Percentiles rank a stretch among this genome's conserved stretches.
Evolutionary conservation across 2,797 vertebrate species (phyloP).

Genomic region (Toxotes lorentzi): DNA sequence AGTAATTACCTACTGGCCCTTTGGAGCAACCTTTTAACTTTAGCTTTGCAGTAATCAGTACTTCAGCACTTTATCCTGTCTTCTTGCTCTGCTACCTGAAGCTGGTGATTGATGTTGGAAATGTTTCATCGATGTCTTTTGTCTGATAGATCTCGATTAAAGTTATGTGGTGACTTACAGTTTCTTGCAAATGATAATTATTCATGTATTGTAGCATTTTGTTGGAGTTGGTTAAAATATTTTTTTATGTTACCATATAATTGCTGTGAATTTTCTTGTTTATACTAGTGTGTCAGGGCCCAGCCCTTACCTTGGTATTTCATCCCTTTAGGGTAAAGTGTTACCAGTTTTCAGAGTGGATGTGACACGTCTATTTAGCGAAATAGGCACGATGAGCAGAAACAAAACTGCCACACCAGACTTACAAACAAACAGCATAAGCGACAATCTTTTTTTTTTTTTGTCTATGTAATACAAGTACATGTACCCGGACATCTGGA

Average conservation of each 20-base stretch:
- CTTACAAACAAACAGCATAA: too few relatives aligned
- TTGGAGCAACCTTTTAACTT: conserved; percentile 54
- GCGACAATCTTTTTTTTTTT: too few relatives aligned
- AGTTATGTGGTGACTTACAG: neutral
- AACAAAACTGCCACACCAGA: too few relatives aligned
- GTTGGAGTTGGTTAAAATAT: neutral
- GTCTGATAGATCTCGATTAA: conserved; percentile 1
- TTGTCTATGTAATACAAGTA: too few relatives aligned
- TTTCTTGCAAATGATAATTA: conserved; percentile 10
- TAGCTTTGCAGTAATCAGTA: conserved; percentile 24
- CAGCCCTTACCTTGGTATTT: conserved; percentile 20
- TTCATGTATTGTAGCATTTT: neutral
- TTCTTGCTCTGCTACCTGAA: conserved; percentile 10
- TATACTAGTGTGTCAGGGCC: neutral
- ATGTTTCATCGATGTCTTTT: conserved; percentile 7
- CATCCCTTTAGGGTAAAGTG: conserved; percentile 32
- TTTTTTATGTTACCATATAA: conserved; percentile 2
- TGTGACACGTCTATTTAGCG: too few relatives aligned
- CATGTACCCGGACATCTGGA: too few relatives aligned
- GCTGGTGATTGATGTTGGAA: conserved; percentile 16
- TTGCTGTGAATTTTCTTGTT: conserved; percentile 11
- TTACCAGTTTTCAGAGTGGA: neutral
- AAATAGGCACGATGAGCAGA: too few relatives aligned
- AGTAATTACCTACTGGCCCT: conserved; percentile 43
- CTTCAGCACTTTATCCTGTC: conserved; percentile 18